A percentile compares a stretch with the other conserved stretches of the same genome.
phyloP scores from a whole-genome alignment of 2,888 invertebrate species.

The Parnassius smintheus region DNA sequence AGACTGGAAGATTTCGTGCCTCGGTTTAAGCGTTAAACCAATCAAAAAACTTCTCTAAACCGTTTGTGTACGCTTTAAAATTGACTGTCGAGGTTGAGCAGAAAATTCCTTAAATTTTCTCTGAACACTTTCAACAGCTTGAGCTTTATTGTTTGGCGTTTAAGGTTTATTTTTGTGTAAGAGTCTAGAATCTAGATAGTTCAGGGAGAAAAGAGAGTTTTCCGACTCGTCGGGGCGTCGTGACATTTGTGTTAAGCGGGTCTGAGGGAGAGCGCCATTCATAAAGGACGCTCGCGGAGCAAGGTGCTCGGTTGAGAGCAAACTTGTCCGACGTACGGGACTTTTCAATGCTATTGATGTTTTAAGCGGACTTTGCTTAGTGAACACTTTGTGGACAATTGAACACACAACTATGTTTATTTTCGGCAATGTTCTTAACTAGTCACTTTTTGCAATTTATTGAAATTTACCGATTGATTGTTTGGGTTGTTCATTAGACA shows the following conservation, averaged over 20 bases:
- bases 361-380: conserved; percentile 30
- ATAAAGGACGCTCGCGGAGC: conserved; percentile 63
- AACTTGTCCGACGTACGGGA: conserved; percentile 58
- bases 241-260: conserved; percentile 79
- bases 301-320: conserved; percentile 63
- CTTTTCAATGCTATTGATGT: conserved; percentile 33
- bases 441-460: background rate
- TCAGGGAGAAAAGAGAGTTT: conserved; percentile 81
- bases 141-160: conserved; percentile 38
- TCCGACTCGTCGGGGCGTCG: conserved; percentile 75
- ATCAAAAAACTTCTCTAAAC: conserved; percentile 38
- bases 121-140: conserved; percentile 33
- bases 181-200: conserved; percentile 49
- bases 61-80: conserved; percentile 45
- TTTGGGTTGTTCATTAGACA: too few relatives aligned
- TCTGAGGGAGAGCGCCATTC: conserved; percentile 71
- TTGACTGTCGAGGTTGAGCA: conserved; percentile 42
- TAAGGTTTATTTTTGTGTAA: conserved; percentile 49
- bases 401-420: conserved; percentile 8
- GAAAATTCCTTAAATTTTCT: conserved; percentile 77
- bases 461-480: too few relatives aligned
- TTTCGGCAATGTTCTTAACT: background rate
- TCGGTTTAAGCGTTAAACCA: conserved; percentile 41
- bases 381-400: conserved; percentile 29
- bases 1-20: conserved; percentile 78